Evolutionary conservation across 2,888 invertebrate genomes (phyloP).

Genomic region (Lepas anatifera): DNA sequence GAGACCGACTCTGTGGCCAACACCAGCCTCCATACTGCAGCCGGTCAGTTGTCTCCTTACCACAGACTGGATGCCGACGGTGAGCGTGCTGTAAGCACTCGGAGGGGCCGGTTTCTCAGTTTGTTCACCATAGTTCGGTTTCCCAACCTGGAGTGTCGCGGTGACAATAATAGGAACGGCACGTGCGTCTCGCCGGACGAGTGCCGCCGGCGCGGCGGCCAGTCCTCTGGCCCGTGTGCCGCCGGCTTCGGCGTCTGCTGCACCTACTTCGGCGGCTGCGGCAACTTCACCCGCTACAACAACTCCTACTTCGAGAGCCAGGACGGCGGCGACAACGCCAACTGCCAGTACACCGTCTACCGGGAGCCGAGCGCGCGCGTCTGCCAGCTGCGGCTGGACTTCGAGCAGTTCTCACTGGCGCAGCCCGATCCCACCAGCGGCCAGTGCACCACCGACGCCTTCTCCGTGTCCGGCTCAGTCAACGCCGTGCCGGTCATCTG

Average conservation of each 20-base stretch:
- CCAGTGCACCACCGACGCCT: conserved; percentile 52
- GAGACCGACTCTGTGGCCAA: no score
- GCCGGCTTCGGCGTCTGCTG: conserved; percentile 14
- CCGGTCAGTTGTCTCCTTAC: no score
- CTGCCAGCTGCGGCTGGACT: conserved; percentile 55
- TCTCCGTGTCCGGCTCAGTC: conserved; percentile 56
- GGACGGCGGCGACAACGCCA: not conserved
- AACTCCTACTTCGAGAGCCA: conserved; percentile 1
- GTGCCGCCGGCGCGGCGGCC: not conserved
- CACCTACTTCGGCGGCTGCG: not conserved
- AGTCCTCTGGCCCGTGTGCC: conserved; percentile 4
- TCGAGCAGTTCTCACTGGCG: conserved; percentile 41
- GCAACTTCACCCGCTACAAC: conserved; percentile 2
- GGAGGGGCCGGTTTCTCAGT: no score
- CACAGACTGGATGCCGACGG: no score
- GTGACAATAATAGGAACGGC: not conserved
- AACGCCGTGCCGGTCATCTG: conserved; percentile 54
- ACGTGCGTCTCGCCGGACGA: conserved; percentile 10
- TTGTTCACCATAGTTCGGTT: conserved; percentile 13
- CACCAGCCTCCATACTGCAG: no score
- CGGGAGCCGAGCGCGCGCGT: conserved; percentile 31
- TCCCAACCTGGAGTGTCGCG: conserved; percentile 1
- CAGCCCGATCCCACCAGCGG: conserved; percentile 34
- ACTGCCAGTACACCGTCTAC: conserved; percentile 30
- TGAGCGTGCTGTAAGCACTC: no score